These are phyloP conservation scores for Silvanus unidentatus DNA, from an alignment of 2,888 invertebrate genomes.

Conservation along the genomic window DNA sequence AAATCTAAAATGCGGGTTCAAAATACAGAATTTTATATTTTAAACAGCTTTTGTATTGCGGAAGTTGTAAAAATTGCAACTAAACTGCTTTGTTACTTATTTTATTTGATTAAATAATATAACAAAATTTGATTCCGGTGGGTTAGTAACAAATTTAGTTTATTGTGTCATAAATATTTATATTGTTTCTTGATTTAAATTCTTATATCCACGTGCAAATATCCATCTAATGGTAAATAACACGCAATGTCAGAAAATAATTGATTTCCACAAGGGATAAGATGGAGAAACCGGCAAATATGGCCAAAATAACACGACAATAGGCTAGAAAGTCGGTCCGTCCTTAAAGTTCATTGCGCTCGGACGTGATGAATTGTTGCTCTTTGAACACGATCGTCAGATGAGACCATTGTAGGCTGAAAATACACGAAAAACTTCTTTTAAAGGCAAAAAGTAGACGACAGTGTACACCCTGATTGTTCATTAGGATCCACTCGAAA, in stretches of 20 bases:
- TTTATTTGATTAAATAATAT: too few species aligned
- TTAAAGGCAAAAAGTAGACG: not conserved
- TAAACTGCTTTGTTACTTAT: too few species aligned
- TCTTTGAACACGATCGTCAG: constrained; percentile 68
- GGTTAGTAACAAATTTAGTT: too few species aligned
- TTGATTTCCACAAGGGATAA: constrained; percentile 57
- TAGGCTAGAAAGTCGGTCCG: constrained; percentile 53
- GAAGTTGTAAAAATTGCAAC: too few species aligned
- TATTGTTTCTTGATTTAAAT: too few species aligned
- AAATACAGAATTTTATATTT: too few species aligned
- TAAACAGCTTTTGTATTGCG: too few species aligned
- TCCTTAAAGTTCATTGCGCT: constrained; percentile 54
- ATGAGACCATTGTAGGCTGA: constrained; percentile 53
- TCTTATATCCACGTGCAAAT: too few species aligned
- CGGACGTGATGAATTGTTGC: constrained; percentile 53
- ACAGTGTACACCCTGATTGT: constrained; percentile 36
- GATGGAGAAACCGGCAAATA: constrained; percentile 60
- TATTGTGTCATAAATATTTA: too few species aligned
- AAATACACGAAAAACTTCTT: constrained; percentile 24
- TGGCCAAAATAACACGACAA: constrained; percentile 53
- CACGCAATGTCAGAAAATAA: constrained; percentile 52
- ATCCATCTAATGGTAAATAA: too few species aligned
- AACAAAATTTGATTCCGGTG: too few species aligned
- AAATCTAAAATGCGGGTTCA: too few species aligned
- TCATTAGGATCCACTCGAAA: constrained; percentile 45